A percentile compares a stretch with the other conserved stretches of the same genome.
These are phyloP conservation scores for Trachelipus rathkii DNA, from an alignment of 1,140 invertebrate species.

Conservation along the genomic window DNA sequence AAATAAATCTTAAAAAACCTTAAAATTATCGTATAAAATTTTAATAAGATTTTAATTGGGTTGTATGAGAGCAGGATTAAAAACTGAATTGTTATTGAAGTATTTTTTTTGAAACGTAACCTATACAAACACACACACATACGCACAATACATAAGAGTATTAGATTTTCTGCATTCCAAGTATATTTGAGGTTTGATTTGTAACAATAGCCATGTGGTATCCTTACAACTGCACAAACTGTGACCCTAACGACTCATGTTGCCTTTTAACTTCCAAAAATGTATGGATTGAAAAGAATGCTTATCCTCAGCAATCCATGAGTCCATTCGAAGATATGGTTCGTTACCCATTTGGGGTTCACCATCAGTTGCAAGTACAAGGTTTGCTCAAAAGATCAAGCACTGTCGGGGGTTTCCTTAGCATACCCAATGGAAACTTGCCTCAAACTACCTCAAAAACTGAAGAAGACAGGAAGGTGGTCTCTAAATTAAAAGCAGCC, in stretches of 20 bases:
- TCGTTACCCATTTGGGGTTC: conserved; percentile 7
- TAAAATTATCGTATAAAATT: neutral
- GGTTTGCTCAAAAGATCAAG: conserved; percentile 8
- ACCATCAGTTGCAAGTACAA: neutral
- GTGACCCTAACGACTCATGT: neutral
- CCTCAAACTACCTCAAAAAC: neutral
- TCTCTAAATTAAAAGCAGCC: neutral
- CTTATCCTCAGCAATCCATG: conserved; percentile 23
- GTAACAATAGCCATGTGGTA: conserved; percentile 23
- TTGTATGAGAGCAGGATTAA: neutral
- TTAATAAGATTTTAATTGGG: neutral
- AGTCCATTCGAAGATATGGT: conserved; percentile 22
- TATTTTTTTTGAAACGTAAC: neutral
- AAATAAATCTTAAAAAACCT: no score
- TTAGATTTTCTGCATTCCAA: no score
- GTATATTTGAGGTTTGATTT: no score
- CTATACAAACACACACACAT: neutral
- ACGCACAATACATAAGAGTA: neutral
- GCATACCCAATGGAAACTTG: neutral
- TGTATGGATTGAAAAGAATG: neutral
- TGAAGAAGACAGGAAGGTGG: neutral
- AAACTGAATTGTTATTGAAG: neutral
- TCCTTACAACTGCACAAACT: conserved; percentile 27
- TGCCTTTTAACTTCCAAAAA: neutral
- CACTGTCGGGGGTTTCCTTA: neutral